Conservation (phyloP, 2,888 invertebrate genomes). For the Caenorhabditis drosophilae region DNA sequence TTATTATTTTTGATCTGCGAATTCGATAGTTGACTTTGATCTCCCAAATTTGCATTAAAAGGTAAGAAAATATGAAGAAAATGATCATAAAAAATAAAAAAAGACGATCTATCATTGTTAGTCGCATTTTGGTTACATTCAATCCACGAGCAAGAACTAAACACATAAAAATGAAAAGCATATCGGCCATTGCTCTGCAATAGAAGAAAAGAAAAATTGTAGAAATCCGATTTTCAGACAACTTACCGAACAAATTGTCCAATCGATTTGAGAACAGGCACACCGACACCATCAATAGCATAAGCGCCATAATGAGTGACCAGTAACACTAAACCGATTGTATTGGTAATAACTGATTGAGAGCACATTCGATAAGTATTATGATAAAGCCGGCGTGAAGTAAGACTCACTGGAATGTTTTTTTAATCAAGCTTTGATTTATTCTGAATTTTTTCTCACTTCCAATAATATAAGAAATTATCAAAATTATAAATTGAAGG, state of each 20-base stretch:
- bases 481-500: constrained; percentile 78
- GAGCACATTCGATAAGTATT: constrained; percentile 37
- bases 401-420: constrained; percentile 22
- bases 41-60: constrained; percentile 54
- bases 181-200: constrained; percentile 37
- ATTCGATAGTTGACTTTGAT: constrained; percentile 52
- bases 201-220: no score
- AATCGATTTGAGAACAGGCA: constrained; percentile 71
- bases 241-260: constrained; percentile 70
- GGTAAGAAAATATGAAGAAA: constrained; percentile 25
- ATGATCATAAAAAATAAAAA: constrained; percentile 21
- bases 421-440: no score
- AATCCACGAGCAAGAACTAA: constrained; percentile 39
- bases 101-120: constrained; percentile 21
- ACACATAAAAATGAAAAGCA: constrained; percentile 36
- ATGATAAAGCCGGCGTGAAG: constrained; percentile 37
- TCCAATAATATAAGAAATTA: constrained; percentile 78
- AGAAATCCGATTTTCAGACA: constrained; percentile 13
- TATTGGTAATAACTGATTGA: constrained; percentile 29
- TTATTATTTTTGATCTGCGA: no score
- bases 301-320: constrained; percentile 79
- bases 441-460: constrained; percentile 23
- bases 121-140: constrained; percentile 44
- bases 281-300: constrained; percentile 79
- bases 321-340: constrained; percentile 23